phyloP scores from a whole-genome alignment of 1,140 invertebrate species.

The Caerostris extrusa region DNA sequence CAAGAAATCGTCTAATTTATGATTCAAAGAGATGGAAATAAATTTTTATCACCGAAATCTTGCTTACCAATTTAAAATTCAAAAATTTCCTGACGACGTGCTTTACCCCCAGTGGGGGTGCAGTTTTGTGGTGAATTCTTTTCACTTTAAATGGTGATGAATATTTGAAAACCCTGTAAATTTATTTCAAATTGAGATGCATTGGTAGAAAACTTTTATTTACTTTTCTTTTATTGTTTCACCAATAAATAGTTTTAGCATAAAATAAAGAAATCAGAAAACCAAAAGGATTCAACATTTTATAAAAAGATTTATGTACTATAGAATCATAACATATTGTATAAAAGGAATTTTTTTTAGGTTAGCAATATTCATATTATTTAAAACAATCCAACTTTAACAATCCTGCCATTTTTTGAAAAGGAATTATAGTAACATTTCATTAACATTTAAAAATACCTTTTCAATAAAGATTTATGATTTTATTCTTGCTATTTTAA shows the following conservation, averaged over 20 bases:
- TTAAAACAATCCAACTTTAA: too few relatives aligned
- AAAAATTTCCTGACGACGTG: background rate
- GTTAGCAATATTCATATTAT: too few relatives aligned
- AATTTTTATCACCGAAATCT: background rate
- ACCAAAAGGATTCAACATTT: background rate
- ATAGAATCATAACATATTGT: too few relatives aligned
- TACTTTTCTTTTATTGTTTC: background rate
- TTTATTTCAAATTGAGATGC: background rate
- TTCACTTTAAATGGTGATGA: conserved; percentile 26
- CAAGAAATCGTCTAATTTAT: conserved; percentile 50
- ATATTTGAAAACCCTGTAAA: conserved; percentile 24
- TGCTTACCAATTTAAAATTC: conserved; percentile 43
- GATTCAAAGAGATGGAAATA: conserved; percentile 37
- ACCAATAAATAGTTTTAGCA: background rate
- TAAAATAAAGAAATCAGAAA: background rate
- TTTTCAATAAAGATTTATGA: too few relatives aligned
- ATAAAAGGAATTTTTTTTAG: too few relatives aligned
- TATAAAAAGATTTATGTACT: too few relatives aligned
- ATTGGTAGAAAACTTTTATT: background rate
- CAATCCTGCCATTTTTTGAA: too few relatives aligned
- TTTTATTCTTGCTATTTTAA: too few relatives aligned
- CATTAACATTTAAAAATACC: too few relatives aligned
- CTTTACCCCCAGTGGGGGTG: background rate
- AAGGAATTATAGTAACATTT: too few relatives aligned
- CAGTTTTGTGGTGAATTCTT: background rate